Percentiles rank a stretch among this genome's conserved stretches.
phyloP scores from a whole-genome alignment of 37 sponge, comb jelly and placozoan species.

The Hormiphora californensis region DNA sequence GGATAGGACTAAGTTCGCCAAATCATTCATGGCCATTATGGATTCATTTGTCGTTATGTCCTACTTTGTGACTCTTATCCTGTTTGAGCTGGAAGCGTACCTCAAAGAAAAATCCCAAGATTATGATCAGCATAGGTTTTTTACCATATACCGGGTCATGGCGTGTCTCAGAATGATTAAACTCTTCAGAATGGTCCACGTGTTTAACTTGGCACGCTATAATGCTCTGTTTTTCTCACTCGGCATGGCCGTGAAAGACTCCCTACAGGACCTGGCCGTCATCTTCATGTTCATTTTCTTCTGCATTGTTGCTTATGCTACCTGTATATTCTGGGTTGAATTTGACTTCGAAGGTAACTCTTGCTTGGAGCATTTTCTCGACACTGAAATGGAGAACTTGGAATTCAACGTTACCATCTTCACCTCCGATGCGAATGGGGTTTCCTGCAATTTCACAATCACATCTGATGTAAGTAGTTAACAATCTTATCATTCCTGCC shows the following conservation, averaged over 20 bases:
- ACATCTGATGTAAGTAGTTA: no score
- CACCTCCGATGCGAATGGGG: no score
- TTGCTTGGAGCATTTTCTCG: no score
- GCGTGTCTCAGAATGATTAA: conserved; percentile 52
- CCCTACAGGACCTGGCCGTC: conserved; percentile 12
- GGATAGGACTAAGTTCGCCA: conserved; percentile 40
- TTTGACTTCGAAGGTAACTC: conserved; percentile 14
- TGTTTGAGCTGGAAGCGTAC: conserved; percentile 44
- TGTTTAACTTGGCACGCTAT: conserved; percentile 26
- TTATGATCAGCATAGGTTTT: background rate
- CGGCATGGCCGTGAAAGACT: conserved; percentile 46
- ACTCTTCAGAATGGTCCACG: conserved; percentile 47
- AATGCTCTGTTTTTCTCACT: conserved; percentile 52
- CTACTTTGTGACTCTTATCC: conserved; percentile 33
- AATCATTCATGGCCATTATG: conserved; percentile 52
- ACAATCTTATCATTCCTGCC: no score
- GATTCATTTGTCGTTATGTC: conserved; percentile 40
- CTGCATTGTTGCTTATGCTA: conserved; percentile 41
- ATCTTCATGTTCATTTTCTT: conserved; percentile 54
- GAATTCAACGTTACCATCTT: no score
- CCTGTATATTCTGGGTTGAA: conserved; percentile 51
- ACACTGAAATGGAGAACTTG: no score
- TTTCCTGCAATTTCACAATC: no score
- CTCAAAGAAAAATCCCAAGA: background rate
- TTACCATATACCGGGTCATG: conserved; percentile 41